Evolutionary conservation across 2,888 invertebrate genomes (phyloP), one percentile per base, ranked within the genome.

Genomic region (Eugnorisma glareosa): DNA sequence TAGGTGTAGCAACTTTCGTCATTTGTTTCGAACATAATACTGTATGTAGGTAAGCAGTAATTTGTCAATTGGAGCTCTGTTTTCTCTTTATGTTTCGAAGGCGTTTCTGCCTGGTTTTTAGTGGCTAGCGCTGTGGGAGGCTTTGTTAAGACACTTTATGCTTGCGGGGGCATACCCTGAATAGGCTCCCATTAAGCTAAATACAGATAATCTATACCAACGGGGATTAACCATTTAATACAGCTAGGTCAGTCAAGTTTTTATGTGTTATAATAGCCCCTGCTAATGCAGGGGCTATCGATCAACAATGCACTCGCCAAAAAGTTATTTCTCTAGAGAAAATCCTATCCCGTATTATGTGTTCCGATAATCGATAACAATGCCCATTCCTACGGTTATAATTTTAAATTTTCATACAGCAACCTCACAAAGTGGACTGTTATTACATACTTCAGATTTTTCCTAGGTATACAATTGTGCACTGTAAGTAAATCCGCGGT

Each of bases 401-500:
- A 86, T 87, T 48, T 48, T 48, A 48, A 48, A 48, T 48, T 87
- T 85, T 87, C 73, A 86, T 87, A 69, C 79, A 80, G 54, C 68
- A 82, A 86, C 84, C 88, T 90, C 86, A 83, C 54, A 68, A 81
- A 86, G 63, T 86, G 73, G 81, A 75, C 79, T 85, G 78, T 77
- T 83, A 86, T 83, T 84, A 86, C 77, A 85, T 80, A 85, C 83
- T 71, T 67, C 21, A 37, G 59, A 73, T 87, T 88, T 90, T 89
- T 87, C 85, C 81, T 78, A 35, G 1, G 8, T 37, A 68, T 73
- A 78, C 77, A 75, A 85, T 84, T 89, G 77, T 82, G 67, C 61
- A 84, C 79, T 83, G 89, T 88, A 90, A 90, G 89, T 86, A 85
- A 90, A 92, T 89, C 89, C 86, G 89, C 83, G 84, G 90, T 92